Base-by-base conservation (phyloP, 2,888 invertebrate species). In the Norana najaformis region DNA sequence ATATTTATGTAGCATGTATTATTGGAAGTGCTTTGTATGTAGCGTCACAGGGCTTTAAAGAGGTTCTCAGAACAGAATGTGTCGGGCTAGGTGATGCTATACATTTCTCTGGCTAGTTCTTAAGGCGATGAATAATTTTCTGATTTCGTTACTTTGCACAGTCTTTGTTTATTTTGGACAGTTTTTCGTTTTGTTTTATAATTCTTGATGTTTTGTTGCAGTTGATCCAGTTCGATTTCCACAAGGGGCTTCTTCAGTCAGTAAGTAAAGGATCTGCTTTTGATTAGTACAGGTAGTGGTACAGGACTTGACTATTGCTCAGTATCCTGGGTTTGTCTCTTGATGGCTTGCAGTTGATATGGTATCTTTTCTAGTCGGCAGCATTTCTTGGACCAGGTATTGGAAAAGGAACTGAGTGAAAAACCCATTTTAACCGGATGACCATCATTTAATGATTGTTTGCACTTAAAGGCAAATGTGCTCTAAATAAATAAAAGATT, bases 151-250 rank as follows among this genome's bases (percentile, higher is more conserved):
- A n/a, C n/a, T 69, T 30, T 69, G 53, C 53, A 8, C 69, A n/a
- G n/a, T n/a, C n/a, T n/a, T n/a, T 13, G 30, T 47, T 47, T 16
- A 3, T 6, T 69, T 69, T n/a, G 8, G 11, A 69, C 69, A 69
- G 16, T 69, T 69, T 69, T 30, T 69, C 8, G 11, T 69, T 69
- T 69, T 69, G 20, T 41, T n/a, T 69, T n/a, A 69, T 69, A 47
- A 47, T 23, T 69, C n/a, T 11, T 69, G 8, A 69, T 69, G 69
- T 69, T 69, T 30, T 8, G 1, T n/a, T 69, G 69, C 69, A 69
- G 69, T 69, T 69, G 69, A 69, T 69, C 69, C 69, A n/a, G 69
- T 69, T 30, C 69, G 69, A 69, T 69, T n/a, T 69, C 69, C 69
- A 6, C 69, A 69, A n/a, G n/a, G 30, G 69, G 69, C 69, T 69